Base-by-base conservation (phyloP, 2,113 vertebrate species). In the Tiliqua scincoides region DNA sequence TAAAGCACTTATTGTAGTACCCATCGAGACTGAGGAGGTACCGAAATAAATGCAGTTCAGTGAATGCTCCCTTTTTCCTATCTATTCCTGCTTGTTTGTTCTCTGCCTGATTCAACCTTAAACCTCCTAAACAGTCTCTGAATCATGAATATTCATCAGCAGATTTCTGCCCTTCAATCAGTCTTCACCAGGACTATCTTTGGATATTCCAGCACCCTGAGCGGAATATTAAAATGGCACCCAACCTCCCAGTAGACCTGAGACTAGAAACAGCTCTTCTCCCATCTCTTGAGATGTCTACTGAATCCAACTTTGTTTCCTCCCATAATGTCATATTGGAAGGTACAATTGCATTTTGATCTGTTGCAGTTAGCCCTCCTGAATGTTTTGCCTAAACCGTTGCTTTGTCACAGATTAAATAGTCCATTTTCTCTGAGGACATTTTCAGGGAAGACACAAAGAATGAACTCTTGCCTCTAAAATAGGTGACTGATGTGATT, bases 121-220 rank as follows among this genome's bases (percentile, higher is more conserved):
- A 68, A 35, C 23, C 15, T 61, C 14, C 23, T 35, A 71, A 70
- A 68, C 73, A 17, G 37, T 73, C 37, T 73, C 25, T 27, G 30
- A 84, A 52, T 65, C 23, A 75, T 84, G 40, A 75, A 84, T 65
- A 84, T 76, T 76, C 43, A 75, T 63, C 43, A 65, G 61, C 14
- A n/a, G 7, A 84, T 84, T 52, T 63, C 40, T 65, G 27, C 43
- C n/a, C 61, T 75, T 65, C 59, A 52, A 17, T 35, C 40, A 84
- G 40, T 75, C 61, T 84, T 84, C 40, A 75, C 21, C n/a, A 54
- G 62, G n/a, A 32, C 12, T 65, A 35, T 20, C 67, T n/a, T 48
- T 15, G 72, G 21, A 40, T 35, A 75, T 76, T 76, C 35, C 30
- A 84, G 40, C 17, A 48, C 40, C 62, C 30, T 40, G 18, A 43